Conservation (phyloP, 2,113 vertebrate species). For the Myiagra hebetior region DNA sequence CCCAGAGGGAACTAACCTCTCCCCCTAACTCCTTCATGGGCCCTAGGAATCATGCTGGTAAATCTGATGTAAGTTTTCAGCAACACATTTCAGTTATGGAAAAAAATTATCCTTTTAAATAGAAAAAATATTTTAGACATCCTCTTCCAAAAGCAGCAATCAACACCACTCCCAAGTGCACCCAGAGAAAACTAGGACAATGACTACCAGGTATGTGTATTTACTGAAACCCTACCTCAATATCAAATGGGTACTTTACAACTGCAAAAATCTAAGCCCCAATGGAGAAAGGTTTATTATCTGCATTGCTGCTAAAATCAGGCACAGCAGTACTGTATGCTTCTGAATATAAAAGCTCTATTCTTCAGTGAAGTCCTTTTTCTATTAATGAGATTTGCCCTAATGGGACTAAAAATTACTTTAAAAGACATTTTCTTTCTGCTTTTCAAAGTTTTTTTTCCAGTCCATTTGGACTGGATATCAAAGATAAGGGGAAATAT, state of each 20-base stretch:
- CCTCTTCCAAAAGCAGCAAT: not conserved
- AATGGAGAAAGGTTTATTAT: slow-evolving; percentile 32
- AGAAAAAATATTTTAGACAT: not conserved
- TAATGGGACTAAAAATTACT: slow-evolving; percentile 59
- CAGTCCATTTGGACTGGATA: slow-evolving; percentile 53
- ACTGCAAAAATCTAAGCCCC: not conserved
- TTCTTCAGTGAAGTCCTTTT: slow-evolving; percentile 51
- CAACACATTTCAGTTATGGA: not conserved
- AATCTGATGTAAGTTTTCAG: not conserved
- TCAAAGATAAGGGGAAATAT: slow-evolving; percentile 61
- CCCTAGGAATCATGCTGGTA: not conserved
- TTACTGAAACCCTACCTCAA: not conserved
- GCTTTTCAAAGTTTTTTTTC: slow-evolving; percentile 44
- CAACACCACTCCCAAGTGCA: not conserved
- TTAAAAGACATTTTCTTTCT: slow-evolving; percentile 55
- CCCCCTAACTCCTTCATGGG: not conserved
- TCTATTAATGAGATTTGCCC: slow-evolving; percentile 52
- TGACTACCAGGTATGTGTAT: not conserved
- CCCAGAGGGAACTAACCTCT: not conserved
- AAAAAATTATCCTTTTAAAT: not conserved
- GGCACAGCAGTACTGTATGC: slow-evolving; percentile 4
- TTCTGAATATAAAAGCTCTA: slow-evolving; percentile 40
- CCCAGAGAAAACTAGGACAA: not conserved
- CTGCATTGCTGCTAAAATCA: not conserved
- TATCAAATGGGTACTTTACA: slow-evolving; percentile 12